Base-by-base conservation (phyloP, 2,797 vertebrate genomes). In the Aplochiton taeniatus region DNA sequence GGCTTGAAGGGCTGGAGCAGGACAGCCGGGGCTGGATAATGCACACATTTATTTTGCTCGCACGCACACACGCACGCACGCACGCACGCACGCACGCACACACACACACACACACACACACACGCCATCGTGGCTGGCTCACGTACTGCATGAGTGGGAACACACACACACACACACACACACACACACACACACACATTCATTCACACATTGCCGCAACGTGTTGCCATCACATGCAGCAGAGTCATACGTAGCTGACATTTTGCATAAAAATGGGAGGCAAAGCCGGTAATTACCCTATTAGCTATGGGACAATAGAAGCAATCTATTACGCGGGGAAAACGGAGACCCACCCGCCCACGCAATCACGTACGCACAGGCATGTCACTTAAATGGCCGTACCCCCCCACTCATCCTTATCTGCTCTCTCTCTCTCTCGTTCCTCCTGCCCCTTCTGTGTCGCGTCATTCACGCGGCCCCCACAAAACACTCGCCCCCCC, bases 251-350 rank as follows among this genome's bases (percentile, higher is more conserved):
- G n/a, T 42, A 65, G 66, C 72, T 72, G 75, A 76, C 31, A 31
- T 2, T 31, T 6, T 6, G 3, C 31, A 82, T 73, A 67, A 66
- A 58, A 66, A 58, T 58, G 53, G 55, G 45, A 63, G 63, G 61
- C 58, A 58, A 1, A 0, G 54, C 70, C 19, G 69, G 76, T 79
- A 80, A 84, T 76, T 79, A 65, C 69, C 57, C 56, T 70, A 50
- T 68, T 81, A 69, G 66, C 77, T 82, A 7, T 54, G 72, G 74
- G 71, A 80, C 75, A 75, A 66, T 63, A 57, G 47, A 70, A 73
- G 68, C 47, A 16, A n/a, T 68, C 78, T 73, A 68, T 54, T 71
- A 70, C 58, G 67, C 7, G 7, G 8, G 54, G 57, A 51, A 50
- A 16, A 65, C 44, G 52, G 59, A 60, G 44, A 17, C 3, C 0